phyloP scores from a whole-genome alignment of 1,140 invertebrate genomes.

The Mesaphorura yosii region DNA sequence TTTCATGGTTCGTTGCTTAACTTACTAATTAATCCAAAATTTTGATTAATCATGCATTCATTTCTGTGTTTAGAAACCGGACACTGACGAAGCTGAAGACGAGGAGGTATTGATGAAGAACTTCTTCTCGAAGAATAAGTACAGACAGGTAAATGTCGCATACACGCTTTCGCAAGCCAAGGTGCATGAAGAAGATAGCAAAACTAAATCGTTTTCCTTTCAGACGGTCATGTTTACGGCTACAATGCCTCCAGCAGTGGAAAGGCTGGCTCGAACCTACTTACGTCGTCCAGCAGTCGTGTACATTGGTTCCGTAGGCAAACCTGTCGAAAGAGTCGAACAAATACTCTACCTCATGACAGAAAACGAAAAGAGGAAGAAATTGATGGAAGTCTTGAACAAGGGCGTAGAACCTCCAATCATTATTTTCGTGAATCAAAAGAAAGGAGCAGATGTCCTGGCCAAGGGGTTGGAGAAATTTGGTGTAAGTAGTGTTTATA shows the following conservation, averaged over 20 bases:
- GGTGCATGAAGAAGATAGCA: neutral
- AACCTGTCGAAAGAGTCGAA: conserved; percentile 94
- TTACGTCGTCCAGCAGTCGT: conserved; percentile 90
- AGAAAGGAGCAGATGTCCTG: conserved; percentile 97
- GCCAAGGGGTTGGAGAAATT: conserved; percentile 95
- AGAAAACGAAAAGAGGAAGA: conserved; percentile 85
- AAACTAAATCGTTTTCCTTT: conserved; percentile 27
- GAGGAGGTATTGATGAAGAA: conserved; percentile 80
- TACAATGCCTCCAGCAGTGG: conserved; percentile 97
- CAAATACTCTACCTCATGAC: conserved; percentile 93
- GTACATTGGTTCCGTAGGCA: conserved; percentile 96
- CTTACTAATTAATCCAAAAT: too few relatives aligned
- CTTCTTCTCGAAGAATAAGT: conserved; percentile 96
- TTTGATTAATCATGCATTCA: too few relatives aligned
- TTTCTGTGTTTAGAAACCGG: too few relatives aligned
- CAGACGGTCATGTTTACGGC: conserved; percentile 99
- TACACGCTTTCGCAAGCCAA: too few relatives aligned
- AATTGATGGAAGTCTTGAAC: conserved; percentile 73
- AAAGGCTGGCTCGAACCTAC: conserved; percentile 88
- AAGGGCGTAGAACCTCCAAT: conserved; percentile 87
- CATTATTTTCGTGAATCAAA: conserved; percentile 99
- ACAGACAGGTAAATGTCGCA: conserved; percentile 55
- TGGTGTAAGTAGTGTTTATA: conserved; percentile 54
- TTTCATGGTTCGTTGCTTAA: too few relatives aligned
- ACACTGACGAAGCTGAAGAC: conserved; percentile 96